Evolutionary conservation across 1,140 invertebrate species (phyloP), one percentile per base, ranked within the genome.

Genomic region (Seison nebaliae): DNA sequence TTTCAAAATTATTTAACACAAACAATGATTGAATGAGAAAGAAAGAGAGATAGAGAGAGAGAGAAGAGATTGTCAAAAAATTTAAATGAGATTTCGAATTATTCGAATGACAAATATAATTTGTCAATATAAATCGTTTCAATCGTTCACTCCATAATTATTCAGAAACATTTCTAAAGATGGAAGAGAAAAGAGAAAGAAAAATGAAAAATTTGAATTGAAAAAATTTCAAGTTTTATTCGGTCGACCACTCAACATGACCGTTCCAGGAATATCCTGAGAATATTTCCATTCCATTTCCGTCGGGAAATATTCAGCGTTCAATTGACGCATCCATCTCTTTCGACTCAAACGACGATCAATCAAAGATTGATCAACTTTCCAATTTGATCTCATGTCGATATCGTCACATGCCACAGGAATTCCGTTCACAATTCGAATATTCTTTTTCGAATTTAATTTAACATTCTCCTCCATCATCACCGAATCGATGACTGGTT

Each of bases 301-400:
- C 4, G 31, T 16, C n/a, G 38, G 38, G 24, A 40, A 40, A 17
- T 40, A 40, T 29, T 40, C 38, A 16, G 30, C 38, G 35, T 40
- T 39, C 15, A 39, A 14, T 22, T n/a, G 14, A n/a, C 37, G 16
- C 3, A 39, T 18, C n/a, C n/a, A n/a, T 16, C 33, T n/a, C 15
- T 39, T 39, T 32, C 24, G 18, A 5, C 37, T 22, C 22, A 32
- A 30, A 21, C 31, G 24, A 12, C 33, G 19, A 6, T 18, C 4
- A 5, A 24, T 9, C 4, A 39, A 17, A 14, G 31, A 28, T 34
- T 39, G 21, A 23, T 34, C 33, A 20, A 5, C 24, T 7, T 32
- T 16, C 12, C 22, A 22, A 33, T 32, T 32, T 18, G 37, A 39
- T 15, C 37, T 39, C 4, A 30, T 32, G 19, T 32, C 28, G 17